Evolutionary conservation across 53 echinoderm and acorn worm genomes (phyloP), one percentile per base, ranked within the genome.

Genomic region (Temnopleurus reevesii): DNA sequence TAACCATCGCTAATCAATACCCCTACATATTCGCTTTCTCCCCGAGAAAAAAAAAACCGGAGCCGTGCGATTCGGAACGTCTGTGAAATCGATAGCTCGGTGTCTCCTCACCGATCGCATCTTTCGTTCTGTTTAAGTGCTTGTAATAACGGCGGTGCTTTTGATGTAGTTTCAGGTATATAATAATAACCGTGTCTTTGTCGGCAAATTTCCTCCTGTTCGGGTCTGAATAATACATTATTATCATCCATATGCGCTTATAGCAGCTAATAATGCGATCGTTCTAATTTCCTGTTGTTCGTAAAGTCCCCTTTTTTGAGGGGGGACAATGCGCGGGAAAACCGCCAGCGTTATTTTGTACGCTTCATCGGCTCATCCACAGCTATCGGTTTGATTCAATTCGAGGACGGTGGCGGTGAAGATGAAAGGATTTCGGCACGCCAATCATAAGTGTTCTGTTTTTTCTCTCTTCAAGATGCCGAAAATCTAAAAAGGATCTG

Each of bases 361-460:
- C 33, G 76, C 43, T 76, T 45, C 3, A 41, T 4, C 76, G 76
- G 76, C 43, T 76, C 21, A 23, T 15, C n/a, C 8, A 9, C n/a
- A 19, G 45, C 43, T 4, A 30, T n/a, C n/a, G n/a, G 61, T 33
- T 27, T 61, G 61, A 29, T 17, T 59, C 1, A 12, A 61, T 33
- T 30, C 31, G 61, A 61, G 61, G 17, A 15, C 29, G 61, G 13
- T 29, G 49, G 81, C 81, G 81, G 81, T 13, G 29, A 53, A 81
- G 4, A 81, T 81, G 81, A 81, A 81, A 81, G 81, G 81, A 9
- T 81, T 30, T 81, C 27, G 30, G 81, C 45, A 81, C 45, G 81
- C 81, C 81, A 81, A 81, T 81, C 81, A 81, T 51, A 81, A 46
- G 81, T 51, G 81, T 81, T 51, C 81, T 81, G 81, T 51, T 81